These are phyloP conservation scores for Salpingus planirostris DNA, from an alignment of 2,888 invertebrate species.

Conservation along the genomic window DNA sequence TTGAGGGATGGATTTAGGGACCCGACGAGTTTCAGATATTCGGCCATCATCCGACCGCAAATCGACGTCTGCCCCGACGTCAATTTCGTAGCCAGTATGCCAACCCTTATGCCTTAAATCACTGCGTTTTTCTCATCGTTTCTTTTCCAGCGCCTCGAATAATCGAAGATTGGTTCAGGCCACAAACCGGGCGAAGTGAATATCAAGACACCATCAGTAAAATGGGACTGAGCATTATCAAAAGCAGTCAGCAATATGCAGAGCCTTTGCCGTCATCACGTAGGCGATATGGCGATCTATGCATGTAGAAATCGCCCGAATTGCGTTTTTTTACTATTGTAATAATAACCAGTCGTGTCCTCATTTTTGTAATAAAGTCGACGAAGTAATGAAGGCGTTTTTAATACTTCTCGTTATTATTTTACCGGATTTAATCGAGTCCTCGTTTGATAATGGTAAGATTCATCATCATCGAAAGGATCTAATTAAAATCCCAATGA, in stretches of 20 bases:
- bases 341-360: neutral
- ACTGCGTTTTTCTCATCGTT: neutral
- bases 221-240: constrained; percentile 50
- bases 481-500: too few relatives aligned
- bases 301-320: constrained; percentile 32
- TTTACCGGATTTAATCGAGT: constrained; percentile 1
- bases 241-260: constrained; percentile 52
- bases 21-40: constrained; percentile 50
- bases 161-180: constrained; percentile 46
- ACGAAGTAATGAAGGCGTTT: too few relatives aligned
- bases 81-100: constrained; percentile 34
- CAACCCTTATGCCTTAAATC: too few relatives aligned
- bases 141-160: constrained; percentile 39
- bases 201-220: constrained; percentile 54
- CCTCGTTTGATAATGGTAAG: constrained; percentile 1
- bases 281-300: constrained; percentile 49
- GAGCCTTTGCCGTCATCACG: constrained; percentile 56
- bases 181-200: constrained; percentile 52
- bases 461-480: too few relatives aligned
- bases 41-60: constrained; percentile 47
- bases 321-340: too few relatives aligned
- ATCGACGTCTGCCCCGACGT: constrained; percentile 45
- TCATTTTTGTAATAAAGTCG: constrained; percentile 5
- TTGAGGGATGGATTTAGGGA: constrained; percentile 52
- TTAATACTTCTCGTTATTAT: constrained; percentile 1